Conservation (phyloP, 2,797 vertebrate genomes). For the Schizopygopsis malacanthus region DNA sequence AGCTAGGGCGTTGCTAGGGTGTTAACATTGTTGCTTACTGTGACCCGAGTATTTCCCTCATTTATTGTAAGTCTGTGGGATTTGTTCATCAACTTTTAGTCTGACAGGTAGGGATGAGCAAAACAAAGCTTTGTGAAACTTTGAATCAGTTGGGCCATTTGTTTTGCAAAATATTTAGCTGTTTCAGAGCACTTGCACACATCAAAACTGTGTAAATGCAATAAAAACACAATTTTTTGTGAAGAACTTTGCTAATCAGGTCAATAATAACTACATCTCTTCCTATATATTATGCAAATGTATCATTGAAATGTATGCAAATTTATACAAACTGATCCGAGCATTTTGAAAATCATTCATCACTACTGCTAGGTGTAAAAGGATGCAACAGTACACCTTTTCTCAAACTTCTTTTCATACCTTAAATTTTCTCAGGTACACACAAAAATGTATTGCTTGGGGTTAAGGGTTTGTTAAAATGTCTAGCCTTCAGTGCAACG, state of each 20-base stretch:
- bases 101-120: neutral
- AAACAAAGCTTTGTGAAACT: neutral
- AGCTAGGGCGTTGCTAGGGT: neutral
- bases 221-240: neutral
- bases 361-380: neutral
- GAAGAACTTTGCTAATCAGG: neutral
- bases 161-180: neutral
- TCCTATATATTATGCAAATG: neutral
- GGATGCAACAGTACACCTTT: neutral
- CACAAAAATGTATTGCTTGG: neutral
- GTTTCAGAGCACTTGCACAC: neutral
- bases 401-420: too few relatives aligned
- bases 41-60: neutral
- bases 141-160: neutral
- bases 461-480: conserved; percentile 3
- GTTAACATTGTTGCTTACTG: neutral
- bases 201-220: neutral
- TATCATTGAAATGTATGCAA: neutral
- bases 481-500: neutral
- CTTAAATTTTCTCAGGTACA: too few relatives aligned
- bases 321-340: neutral
- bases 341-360: neutral
- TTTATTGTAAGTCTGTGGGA: neutral
- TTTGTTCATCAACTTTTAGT: neutral
- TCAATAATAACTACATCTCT: neutral